Conservation (phyloP, 2,113 vertebrate species). For the Hemibagrus wyckioides region DNA sequence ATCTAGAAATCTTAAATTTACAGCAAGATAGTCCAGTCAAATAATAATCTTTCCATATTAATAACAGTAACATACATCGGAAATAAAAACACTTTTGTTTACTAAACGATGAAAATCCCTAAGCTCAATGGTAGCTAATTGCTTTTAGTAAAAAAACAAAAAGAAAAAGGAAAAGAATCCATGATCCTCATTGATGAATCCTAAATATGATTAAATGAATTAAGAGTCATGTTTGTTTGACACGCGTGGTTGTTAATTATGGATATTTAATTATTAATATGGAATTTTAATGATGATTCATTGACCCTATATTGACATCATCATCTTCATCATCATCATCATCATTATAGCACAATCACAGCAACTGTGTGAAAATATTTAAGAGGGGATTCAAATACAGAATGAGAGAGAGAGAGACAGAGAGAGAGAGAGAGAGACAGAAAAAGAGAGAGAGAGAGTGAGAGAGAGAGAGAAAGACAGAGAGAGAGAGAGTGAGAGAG, state of each 20-base stretch:
- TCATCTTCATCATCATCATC: no score
- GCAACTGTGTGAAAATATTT: not conserved
- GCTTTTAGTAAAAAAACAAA: not conserved
- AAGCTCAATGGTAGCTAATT: not conserved
- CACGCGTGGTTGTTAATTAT: not conserved
- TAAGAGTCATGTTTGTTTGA: not conserved
- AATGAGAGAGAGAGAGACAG: not conserved
- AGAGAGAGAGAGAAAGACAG: no score
- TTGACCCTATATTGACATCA: not conserved
- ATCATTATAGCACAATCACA: not conserved
- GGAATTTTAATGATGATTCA: not conserved
- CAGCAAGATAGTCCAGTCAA: not conserved
- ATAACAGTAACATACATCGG: not conserved
- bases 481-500: no score
- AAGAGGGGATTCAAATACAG: not conserved
- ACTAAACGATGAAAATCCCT: not conserved
- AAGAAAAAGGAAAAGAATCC: no score
- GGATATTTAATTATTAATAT: no score
- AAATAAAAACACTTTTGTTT: not conserved
- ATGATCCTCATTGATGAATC: not conserved
- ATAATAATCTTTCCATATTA: not conserved
- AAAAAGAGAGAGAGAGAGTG: no score
- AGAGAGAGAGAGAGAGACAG: no score
- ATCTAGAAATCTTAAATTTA: not conserved
- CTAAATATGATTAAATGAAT: not conserved